These are phyloP conservation scores for Mionectes olivaceus DNA, from an alignment of 2,797 vertebrate species.

Conservation along the genomic window DNA sequence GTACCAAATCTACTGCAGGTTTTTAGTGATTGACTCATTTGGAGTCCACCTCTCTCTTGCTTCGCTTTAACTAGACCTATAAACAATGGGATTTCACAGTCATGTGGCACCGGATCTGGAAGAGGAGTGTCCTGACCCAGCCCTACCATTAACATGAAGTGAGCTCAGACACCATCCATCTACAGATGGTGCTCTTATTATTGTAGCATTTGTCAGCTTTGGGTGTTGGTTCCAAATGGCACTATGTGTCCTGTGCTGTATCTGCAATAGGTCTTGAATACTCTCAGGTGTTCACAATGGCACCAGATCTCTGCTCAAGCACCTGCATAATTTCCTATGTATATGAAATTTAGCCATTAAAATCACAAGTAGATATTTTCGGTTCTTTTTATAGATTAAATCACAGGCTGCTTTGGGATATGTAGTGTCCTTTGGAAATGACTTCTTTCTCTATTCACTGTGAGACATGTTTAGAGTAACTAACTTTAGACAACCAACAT, in stretches of 20 bases:
- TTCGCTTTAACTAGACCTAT: neutral
- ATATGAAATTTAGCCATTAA: neutral
- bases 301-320: neutral
- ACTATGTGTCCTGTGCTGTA: neutral
- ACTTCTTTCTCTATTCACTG: neutral
- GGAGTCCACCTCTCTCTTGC: neutral
- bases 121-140: neutral
- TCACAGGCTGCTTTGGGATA: neutral
- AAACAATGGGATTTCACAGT: neutral
- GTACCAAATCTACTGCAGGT: fast-evolving
- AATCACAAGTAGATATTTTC: neutral
- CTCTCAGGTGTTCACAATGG: neutral
- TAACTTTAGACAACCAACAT: neutral
- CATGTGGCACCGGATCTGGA: neutral
- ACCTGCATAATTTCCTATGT: neutral
- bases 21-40: neutral
- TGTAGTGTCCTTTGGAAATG: neutral
- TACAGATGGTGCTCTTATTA: neutral
- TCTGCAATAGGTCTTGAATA: neutral
- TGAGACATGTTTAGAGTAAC: neutral
- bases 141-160: fast-evolving
- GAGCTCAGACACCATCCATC: neutral
- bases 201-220: fast-evolving
- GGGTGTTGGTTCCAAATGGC: neutral
- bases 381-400: neutral